Conservation (phyloP, 2,888 invertebrate genomes). For the Argynnis bischoffii region DNA sequence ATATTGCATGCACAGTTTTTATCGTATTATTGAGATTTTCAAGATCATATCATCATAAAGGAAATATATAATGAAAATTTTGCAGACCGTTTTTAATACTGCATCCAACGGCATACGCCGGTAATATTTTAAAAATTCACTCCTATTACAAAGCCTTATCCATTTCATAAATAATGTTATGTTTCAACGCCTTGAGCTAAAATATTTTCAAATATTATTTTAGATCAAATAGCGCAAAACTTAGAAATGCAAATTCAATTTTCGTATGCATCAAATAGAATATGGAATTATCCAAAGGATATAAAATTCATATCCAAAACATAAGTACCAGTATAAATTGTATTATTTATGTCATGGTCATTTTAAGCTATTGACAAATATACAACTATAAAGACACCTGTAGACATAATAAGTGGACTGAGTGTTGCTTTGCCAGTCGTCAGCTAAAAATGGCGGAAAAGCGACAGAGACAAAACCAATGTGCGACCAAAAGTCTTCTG, state of each 20-base stretch:
- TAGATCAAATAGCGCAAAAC: conserved; percentile 2
- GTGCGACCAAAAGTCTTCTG: too few relatives aligned
- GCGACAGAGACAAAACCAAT: too few relatives aligned
- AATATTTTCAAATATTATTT: conserved; percentile 18
- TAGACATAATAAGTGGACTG: too few relatives aligned
- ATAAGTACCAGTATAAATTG: too few relatives aligned
- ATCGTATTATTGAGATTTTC: too few relatives aligned
- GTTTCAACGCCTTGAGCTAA: conserved; percentile 10
- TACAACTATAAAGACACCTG: too few relatives aligned
- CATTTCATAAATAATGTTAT: conserved; percentile 32
- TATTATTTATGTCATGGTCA: too few relatives aligned
- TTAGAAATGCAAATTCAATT: conserved; percentile 9
- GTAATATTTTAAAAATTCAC: conserved; percentile 21
- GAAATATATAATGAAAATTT: conserved; percentile 2
- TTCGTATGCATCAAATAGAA: conserved; percentile 8
- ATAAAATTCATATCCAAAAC: conserved; percentile 17
- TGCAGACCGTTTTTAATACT: conserved; percentile 7
- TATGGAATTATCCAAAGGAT: conserved; percentile 21
- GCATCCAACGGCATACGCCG: conserved; percentile 5
- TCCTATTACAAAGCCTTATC: conserved; percentile 23
- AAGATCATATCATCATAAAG: neutral
- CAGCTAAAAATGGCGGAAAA: too few relatives aligned
- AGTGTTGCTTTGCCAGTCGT: too few relatives aligned
- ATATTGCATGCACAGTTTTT: too few relatives aligned
- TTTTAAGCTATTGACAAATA: too few relatives aligned